Conservation (phyloP, 2,888 invertebrate species). For the Platycheirus albimanus region DNA sequence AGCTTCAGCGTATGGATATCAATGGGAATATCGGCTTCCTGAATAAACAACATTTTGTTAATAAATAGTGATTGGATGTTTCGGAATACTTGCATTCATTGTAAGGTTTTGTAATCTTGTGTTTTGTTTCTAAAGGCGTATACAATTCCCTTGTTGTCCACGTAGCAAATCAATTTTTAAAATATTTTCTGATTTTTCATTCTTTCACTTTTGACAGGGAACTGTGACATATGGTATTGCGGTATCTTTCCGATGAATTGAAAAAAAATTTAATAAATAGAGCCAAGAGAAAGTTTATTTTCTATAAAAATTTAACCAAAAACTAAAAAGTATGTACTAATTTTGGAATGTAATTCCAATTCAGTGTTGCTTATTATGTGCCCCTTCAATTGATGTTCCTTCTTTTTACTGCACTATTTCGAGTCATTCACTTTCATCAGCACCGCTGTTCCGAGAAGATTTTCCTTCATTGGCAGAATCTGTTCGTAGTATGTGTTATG, state of each 20-base stretch:
- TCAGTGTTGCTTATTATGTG: background rate
- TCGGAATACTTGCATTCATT: constrained; percentile 54
- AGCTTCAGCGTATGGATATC: constrained; percentile 97
- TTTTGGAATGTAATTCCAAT: constrained; percentile 15
- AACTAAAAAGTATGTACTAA: constrained; percentile 47
- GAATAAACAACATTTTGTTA: background rate
- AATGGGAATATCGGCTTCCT: constrained; percentile 95
- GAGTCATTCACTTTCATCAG: constrained; percentile 88
- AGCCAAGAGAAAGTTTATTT: constrained; percentile 1
- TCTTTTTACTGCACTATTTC: constrained; percentile 80
- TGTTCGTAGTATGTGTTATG: constrained; percentile 98
- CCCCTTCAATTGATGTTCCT: constrained; percentile 29
- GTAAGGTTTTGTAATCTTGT: background rate
- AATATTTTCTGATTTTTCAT: no score
- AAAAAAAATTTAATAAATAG: background rate
- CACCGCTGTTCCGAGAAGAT: constrained; percentile 92
- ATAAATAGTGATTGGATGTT: background rate
- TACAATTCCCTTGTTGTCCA: constrained; percentile 30
- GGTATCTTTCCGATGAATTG: no score
- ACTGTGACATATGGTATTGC: background rate
- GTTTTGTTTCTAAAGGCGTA: background rate
- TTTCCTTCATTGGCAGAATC: constrained; percentile 90
- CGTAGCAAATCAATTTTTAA: constrained; percentile 53
- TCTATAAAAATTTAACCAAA: constrained; percentile 54
- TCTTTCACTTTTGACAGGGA: constrained; percentile 5